These are phyloP conservation scores for Oncorhynchus tshawytscha DNA, from an alignment of 2,113 vertebrate species.

Conservation along the genomic window DNA sequence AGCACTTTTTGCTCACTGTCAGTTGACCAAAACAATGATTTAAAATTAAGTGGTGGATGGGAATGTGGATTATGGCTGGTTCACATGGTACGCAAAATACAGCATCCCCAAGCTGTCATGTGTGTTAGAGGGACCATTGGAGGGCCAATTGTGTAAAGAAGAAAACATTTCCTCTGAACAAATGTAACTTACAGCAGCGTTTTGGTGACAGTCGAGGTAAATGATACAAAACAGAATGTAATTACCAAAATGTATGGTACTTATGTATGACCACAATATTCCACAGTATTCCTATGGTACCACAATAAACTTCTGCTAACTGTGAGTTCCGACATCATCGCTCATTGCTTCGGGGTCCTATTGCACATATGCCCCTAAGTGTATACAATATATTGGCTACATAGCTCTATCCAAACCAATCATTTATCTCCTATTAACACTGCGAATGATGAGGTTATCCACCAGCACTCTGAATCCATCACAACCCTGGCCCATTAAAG, in stretches of 20 bases:
- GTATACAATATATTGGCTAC: neutral
- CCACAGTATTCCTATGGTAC: neutral
- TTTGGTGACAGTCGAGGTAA: neutral
- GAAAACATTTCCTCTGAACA: neutral
- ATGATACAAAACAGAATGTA: too few species aligned
- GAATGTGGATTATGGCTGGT: too few species aligned
- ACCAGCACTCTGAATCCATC: neutral
- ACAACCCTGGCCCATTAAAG: neutral
- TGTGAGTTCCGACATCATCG: constrained; percentile 2
- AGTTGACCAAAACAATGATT: neutral
- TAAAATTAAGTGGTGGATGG: too few species aligned
- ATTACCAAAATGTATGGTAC: neutral
- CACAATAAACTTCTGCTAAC: constrained; percentile 1
- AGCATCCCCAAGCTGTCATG: neutral
- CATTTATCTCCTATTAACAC: too few species aligned
- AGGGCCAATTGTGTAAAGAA: neutral
- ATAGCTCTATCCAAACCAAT: neutral
- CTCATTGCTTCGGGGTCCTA: constrained; percentile 8
- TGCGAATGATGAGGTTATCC: neutral
- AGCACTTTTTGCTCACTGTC: neutral
- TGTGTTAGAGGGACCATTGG: neutral
- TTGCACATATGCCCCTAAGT: constrained; percentile 27
- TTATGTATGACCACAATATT: neutral
- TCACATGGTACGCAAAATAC: neutral
- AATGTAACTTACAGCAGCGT: neutral